Conservation (phyloP, 2,113 vertebrate species). For the Onychorhynchus coronatus region DNA sequence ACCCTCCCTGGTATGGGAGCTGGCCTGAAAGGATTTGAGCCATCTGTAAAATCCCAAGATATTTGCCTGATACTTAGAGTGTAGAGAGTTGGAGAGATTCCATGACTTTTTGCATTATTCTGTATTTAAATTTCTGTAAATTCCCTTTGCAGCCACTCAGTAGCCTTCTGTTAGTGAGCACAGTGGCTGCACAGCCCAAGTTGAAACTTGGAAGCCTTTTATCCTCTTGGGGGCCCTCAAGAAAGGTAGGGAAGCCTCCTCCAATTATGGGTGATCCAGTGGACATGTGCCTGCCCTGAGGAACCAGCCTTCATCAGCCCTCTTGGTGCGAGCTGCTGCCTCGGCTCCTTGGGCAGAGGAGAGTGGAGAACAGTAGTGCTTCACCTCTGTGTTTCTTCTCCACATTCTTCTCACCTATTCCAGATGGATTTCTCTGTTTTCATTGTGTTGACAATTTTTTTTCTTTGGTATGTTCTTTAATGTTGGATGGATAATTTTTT, state of each 20-base stretch:
- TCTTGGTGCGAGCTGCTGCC: not conserved
- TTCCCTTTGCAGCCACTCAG: not conserved
- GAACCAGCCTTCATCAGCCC: not conserved
- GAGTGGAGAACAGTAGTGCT: not conserved
- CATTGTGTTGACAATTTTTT: not conserved
- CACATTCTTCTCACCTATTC: not conserved
- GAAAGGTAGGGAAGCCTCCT: not conserved
- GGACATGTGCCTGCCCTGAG: not conserved
- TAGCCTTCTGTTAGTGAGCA: not conserved
- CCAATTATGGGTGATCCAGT: rapidly evolving
- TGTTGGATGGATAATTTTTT: not conserved
- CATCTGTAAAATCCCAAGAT: not conserved
- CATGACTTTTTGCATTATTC: not conserved
- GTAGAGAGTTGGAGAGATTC: not conserved
- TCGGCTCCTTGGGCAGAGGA: not conserved
- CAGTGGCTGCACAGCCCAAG: not conserved
- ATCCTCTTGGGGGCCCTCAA: not conserved
- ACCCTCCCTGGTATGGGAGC: not conserved
- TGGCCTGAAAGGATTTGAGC: not conserved
- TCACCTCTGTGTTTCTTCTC: not conserved
- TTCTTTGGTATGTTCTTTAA: not conserved
- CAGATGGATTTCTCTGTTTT: not conserved
- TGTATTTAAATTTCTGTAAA: not conserved
- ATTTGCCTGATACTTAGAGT: not conserved
- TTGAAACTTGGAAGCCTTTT: not conserved